A percentile compares a stretch with the other conserved stretches of the same genome.
Evolutionary conservation across 2,888 invertebrate genomes (phyloP).

Genomic region (Athrips mouffetella): DNA sequence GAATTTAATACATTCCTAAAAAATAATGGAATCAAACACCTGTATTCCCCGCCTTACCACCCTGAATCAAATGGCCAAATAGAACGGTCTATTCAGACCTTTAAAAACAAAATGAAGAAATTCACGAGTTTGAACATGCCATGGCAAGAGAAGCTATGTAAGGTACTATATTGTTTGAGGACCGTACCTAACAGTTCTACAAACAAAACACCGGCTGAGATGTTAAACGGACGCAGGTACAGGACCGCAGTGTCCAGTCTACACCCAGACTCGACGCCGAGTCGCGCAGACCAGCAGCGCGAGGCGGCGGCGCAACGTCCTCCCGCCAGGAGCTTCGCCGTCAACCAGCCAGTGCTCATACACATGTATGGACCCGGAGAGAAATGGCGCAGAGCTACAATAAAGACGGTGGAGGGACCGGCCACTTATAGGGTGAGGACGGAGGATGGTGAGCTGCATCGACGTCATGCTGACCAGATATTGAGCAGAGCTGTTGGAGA

Average conservation of each 20-base stretch:
- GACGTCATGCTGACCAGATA: too few species aligned
- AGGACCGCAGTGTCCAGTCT: too few species aligned
- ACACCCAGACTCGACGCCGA: not conserved
- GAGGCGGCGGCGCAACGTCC: conserved; percentile 3
- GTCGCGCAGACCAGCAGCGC: not conserved
- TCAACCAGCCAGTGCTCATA: not conserved
- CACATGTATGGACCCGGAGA: not conserved
- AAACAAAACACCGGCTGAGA: conserved; percentile 19
- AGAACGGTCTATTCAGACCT: too few species aligned
- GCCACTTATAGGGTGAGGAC: too few species aligned
- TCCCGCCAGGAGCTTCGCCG: not conserved
- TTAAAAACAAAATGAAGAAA: conserved; percentile 14
- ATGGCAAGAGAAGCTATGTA: not conserved
- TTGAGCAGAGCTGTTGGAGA: too few species aligned
- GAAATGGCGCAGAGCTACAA: not conserved
- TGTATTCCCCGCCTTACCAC: too few species aligned
- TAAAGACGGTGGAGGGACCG: not conserved
- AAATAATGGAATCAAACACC: too few species aligned
- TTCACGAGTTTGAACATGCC: conserved; percentile 5
- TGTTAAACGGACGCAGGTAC: conserved; percentile 20
- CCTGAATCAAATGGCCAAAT: too few species aligned
- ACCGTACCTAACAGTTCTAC: not conserved
- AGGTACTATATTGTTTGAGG: not conserved
- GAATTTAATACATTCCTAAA: too few species aligned
- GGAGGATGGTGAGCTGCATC: too few species aligned